phyloP scores from a whole-genome alignment of 2,797 vertebrate genomes.

The Bovichtus variegatus region DNA sequence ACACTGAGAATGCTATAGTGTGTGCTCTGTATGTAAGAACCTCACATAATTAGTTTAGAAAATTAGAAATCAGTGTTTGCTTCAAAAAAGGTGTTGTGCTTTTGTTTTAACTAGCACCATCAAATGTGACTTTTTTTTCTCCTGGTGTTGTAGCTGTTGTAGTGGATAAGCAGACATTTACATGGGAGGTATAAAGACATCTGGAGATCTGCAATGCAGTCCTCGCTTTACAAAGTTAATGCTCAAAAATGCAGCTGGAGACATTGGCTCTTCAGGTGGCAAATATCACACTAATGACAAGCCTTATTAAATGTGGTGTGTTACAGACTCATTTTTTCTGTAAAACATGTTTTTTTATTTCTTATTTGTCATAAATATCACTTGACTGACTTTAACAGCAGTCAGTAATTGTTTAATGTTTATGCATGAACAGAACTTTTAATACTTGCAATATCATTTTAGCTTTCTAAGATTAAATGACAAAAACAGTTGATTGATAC shows the following conservation, averaged over 20 bases:
- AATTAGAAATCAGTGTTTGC: no score
- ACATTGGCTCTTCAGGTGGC: not conserved
- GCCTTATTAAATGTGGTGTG: not conserved
- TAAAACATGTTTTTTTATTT: not conserved
- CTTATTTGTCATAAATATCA: not conserved
- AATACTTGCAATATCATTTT: not conserved
- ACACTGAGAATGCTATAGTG: not conserved
- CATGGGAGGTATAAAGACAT: not conserved
- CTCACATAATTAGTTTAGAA: constrained; percentile 1
- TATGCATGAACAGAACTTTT: not conserved
- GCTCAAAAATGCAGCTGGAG: not conserved
- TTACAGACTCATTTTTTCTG: not conserved
- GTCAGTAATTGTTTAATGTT: not conserved
- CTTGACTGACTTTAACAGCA: not conserved
- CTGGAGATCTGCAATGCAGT: not conserved
- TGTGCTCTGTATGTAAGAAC: not conserved
- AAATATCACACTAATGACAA: not conserved
- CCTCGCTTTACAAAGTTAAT: not conserved
- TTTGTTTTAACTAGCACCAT: no score
- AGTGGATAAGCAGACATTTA: not conserved
- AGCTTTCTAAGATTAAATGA: not conserved
- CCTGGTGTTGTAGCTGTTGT: not conserved
- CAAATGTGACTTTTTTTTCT: no score
- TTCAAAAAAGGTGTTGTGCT: no score
- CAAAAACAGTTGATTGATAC: not conserved